Conservation (phyloP, 1,140 invertebrate species). For the Cotesia vestalis region DNA sequence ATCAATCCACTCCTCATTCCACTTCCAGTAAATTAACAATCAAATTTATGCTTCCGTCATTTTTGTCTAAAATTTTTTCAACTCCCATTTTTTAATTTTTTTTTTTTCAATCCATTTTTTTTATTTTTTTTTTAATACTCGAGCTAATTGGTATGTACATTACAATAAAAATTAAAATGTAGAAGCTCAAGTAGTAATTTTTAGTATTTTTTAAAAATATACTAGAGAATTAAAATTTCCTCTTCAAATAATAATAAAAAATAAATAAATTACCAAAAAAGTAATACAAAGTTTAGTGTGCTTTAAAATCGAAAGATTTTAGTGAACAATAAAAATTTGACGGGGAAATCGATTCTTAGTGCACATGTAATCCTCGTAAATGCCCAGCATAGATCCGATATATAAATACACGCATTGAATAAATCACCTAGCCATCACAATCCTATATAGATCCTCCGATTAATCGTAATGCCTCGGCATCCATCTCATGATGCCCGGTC, state of each 20-base stretch:
- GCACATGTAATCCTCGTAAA: slow-evolving; percentile 51
- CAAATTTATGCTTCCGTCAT: slow-evolving; percentile 3
- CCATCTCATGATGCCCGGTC: slow-evolving; percentile 43
- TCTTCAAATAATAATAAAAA: slow-evolving; percentile 10
- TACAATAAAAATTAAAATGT: slow-evolving; percentile 8
- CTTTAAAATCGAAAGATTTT: not conserved
- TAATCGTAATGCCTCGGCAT: slow-evolving; percentile 56
- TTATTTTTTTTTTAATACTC: not conserved
- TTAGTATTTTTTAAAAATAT: not conserved
- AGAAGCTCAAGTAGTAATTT: slow-evolving; percentile 16
- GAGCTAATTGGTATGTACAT: slow-evolving; percentile 15
- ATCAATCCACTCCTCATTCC: not conserved
- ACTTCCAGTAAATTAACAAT: not conserved
- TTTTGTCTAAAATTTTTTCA: not conserved
- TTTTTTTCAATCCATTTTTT: not conserved
- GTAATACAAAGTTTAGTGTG: too few relatives aligned
- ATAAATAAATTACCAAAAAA: not conserved
- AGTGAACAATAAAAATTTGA: slow-evolving; percentile 19
- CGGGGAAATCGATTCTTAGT: slow-evolving; percentile 44
- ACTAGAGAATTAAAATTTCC: slow-evolving; percentile 3
- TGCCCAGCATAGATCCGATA: slow-evolving; percentile 37
- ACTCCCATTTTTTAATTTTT: not conserved
- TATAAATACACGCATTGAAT: slow-evolving; percentile 56
- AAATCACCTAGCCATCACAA: slow-evolving; percentile 53
- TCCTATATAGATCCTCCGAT: slow-evolving; percentile 36